These are phyloP conservation scores for Rafetus swinhoei DNA, from an alignment of 2,113 vertebrate species.

Conservation along the genomic window DNA sequence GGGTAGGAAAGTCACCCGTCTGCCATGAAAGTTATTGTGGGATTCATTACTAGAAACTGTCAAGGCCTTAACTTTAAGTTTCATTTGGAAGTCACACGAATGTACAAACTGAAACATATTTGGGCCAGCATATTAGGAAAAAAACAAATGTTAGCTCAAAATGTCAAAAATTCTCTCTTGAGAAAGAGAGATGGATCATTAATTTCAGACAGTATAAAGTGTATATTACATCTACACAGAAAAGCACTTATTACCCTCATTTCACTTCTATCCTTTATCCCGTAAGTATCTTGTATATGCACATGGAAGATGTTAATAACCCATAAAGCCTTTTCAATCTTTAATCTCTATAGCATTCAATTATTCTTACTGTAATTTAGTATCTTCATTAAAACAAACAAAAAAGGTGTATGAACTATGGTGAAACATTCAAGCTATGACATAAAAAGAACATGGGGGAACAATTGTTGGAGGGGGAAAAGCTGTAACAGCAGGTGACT, in stretches of 20 bases:
- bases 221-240: background rate
- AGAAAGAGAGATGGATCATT: background rate
- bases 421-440: background rate
- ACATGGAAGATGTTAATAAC: background rate
- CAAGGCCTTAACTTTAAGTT: background rate
- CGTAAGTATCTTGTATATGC: background rate
- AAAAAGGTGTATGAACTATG: background rate
- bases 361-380: constrained; percentile 21
- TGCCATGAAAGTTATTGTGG: background rate
- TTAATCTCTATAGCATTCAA: rapidly evolving
- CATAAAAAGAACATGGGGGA: background rate
- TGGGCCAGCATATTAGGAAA: background rate
- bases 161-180: background rate
- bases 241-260: background rate
- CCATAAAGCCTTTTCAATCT: background rate
- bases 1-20: constrained; percentile 3
- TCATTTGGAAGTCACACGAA: background rate
- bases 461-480: background rate
- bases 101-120: background rate
- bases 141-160: background rate
- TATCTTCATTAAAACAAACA: background rate
- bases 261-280: background rate
- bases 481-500: background rate
- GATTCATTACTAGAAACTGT: background rate
- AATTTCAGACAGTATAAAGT: background rate